A percentile compares a stretch with the other conserved stretches of the same genome.
Evolutionary conservation across 64 coral and sea anemone species (phyloP).

Genomic region (Hydrozoanthus tunicans): DNA sequence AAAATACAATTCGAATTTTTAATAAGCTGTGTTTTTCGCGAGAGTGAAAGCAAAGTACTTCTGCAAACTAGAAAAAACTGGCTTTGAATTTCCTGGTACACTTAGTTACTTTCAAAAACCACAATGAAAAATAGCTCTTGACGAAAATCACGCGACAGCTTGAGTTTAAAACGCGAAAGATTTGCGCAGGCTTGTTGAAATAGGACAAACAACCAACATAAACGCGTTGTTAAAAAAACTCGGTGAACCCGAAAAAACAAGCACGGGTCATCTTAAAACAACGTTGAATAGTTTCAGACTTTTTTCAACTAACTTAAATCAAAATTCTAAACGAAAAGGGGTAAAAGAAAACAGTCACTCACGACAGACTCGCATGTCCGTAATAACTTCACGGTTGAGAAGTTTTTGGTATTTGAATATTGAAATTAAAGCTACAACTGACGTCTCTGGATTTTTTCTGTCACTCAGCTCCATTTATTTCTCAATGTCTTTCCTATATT

Average conservation of each 20-base stretch:
- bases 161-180: not conserved
- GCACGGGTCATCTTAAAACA: not conserved
- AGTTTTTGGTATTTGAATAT: constrained; percentile 59
- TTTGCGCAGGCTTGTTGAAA: constrained; percentile 48
- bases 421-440: constrained; percentile 45
- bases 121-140: not conserved
- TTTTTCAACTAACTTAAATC: not conserved
- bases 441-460: constrained; percentile 29
- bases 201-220: not conserved
- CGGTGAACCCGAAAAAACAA: constrained; percentile 27
- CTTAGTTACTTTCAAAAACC: not conserved
- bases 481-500: not conserved
- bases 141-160: constrained; percentile 37
- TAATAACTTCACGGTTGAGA: constrained; percentile 59
- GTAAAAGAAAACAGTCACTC: not conserved
- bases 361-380: not conserved
- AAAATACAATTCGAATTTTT: constrained; percentile 28
- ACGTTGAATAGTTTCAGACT: not conserved
- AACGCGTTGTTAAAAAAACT: constrained; percentile 19
- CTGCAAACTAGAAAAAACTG: not conserved
- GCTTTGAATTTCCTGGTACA: too few relatives aligned
- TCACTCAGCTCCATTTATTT: not conserved
- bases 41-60: constrained; percentile 44
- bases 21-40: constrained; percentile 43
- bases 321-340: constrained; percentile 27